Evolutionary conservation across 1,140 invertebrate genomes (phyloP), one percentile per base, ranked within the genome.

Genomic region (Matsumurasca onukii): DNA sequence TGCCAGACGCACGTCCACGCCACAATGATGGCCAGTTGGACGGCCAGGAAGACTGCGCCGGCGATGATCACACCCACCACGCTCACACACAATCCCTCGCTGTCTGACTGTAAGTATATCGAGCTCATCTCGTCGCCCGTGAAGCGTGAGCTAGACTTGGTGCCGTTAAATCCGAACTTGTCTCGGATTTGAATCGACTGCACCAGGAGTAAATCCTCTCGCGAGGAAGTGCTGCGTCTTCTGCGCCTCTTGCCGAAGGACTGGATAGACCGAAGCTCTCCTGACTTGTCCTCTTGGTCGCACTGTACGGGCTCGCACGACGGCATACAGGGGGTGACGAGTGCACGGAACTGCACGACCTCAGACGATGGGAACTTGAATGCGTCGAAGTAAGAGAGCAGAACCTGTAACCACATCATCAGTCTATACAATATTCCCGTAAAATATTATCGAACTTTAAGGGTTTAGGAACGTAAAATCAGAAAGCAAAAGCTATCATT

Each of bases 301-400:
- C 94, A 96, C 75, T 92, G 89, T 0, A 94, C 92, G 0, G 95
- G 94, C 78, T 95, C 93, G 77, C 94, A 97, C 29, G 86, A 87
- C 1, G 93, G 93, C 88, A 97, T 91, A 76, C 95, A 97, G 0
- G 95, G 95, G 2, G 94, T 96, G 0, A 97, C 94, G 73, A 97
- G 77, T 1, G 94, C 95, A 59, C 94, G 87, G 87, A 97, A 97
- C 80, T 97, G 94, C 0, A 97, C 95, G 13, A 96, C 89, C 78
- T 96, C 94, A 0, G 93, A 95, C 17, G 93, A 94, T 0, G 95
- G 94, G 83, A 97, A 97, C 78, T 97, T 96, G 86, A 97, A 97
- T 12, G 95, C 95, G 77, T 97, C 94, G 80, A 97, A 97, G 77
- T 94, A 90, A 5, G 93, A 94, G n/a, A 94, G 79, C 5, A 97